Evolutionary conservation across 2,113 vertebrate genomes (phyloP).

Genomic region (Cyanoramphus novaezelandiae): DNA sequence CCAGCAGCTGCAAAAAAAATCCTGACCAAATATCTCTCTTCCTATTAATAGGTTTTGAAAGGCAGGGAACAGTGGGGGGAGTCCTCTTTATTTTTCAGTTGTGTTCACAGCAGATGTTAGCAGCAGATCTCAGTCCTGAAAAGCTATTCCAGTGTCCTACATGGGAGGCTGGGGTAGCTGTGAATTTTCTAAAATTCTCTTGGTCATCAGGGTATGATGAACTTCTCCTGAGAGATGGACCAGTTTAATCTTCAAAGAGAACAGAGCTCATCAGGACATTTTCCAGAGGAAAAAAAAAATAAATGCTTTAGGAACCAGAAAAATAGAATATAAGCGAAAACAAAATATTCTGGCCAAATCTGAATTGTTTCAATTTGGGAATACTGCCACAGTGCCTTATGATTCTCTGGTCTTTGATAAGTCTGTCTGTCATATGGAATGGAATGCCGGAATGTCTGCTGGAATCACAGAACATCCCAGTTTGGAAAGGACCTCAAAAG

Average conservation of each 20-base stretch:
- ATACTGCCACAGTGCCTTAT: background rate
- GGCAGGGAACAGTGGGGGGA: background rate
- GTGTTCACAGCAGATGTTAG: background rate
- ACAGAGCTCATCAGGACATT: background rate
- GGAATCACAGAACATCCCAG: background rate
- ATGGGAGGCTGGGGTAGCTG: background rate
- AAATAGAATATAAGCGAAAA: background rate
- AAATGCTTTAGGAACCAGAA: background rate
- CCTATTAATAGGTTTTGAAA: background rate
- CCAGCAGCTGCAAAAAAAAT: background rate
- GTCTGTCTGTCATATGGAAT: background rate
- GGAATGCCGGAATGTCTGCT: background rate
- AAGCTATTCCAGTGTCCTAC: background rate
- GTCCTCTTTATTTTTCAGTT: background rate
- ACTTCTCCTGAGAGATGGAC: background rate
- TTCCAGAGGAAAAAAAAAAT: background rate
- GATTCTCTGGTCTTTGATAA: background rate
- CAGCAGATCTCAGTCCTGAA: background rate
- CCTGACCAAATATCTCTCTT: background rate
- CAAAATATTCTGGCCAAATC: background rate
- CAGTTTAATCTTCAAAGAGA: background rate
- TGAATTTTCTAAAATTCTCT: background rate
- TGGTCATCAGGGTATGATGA: background rate
- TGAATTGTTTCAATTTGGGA: background rate
- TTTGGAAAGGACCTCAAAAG: background rate